These are phyloP conservation scores for Peucedramus taeniatus DNA, from an alignment of 2,113 vertebrate genomes.

Conservation along the genomic window DNA sequence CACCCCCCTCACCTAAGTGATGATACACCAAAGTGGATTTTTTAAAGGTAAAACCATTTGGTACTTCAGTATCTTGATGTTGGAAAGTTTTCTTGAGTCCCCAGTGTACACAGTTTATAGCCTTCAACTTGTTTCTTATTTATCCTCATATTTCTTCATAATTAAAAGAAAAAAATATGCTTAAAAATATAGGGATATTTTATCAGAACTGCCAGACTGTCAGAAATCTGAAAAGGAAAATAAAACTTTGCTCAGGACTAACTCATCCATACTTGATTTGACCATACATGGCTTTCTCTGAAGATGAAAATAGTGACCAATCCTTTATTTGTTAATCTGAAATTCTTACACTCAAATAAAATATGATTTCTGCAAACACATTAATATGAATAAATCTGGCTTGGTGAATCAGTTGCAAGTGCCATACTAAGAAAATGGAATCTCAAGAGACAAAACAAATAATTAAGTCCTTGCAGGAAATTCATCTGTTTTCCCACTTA, in stretches of 20 bases:
- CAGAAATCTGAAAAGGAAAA: not conserved
- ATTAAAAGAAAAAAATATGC: not conserved
- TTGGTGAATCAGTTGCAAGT: not conserved
- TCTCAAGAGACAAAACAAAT: not conserved
- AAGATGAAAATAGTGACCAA: constrained; percentile 13
- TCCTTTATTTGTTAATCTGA: constrained; percentile 13
- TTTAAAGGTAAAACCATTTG: not conserved
- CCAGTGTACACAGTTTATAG: not conserved
- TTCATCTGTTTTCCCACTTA: not conserved
- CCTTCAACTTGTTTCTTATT: not conserved
- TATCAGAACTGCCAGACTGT: not conserved
- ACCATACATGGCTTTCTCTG: constrained; percentile 1
- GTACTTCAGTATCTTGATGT: not conserved
- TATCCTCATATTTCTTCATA: not conserved
- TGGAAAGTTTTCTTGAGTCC: not conserved
- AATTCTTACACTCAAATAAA: not conserved
- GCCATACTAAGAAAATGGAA: not conserved
- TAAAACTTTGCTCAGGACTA: not conserved
- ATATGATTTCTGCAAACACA: not conserved
- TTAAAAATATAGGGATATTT: not conserved
- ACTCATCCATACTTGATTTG: not conserved
- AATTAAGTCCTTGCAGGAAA: not conserved
- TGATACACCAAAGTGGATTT: not conserved
- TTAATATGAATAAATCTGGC: not conserved
- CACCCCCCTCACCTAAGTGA: not conserved